phyloP scores from a whole-genome alignment of 53 echinoderm and acorn worm genomes.

The Paracentrotus lividus region DNA sequence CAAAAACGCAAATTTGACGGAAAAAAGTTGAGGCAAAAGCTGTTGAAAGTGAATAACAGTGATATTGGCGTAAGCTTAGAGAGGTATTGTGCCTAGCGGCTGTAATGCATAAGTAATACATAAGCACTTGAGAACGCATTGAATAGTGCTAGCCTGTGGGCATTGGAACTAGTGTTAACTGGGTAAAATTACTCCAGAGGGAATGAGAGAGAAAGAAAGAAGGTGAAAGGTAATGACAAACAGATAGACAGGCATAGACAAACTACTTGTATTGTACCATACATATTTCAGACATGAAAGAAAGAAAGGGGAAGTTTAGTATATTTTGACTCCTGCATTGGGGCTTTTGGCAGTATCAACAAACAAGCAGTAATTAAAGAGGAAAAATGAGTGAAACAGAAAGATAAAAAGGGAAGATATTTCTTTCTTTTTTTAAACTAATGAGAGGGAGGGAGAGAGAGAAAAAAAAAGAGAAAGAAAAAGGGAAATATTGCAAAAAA shows the following conservation, averaged over 20 bases:
- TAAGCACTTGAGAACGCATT: constrained; percentile 54
- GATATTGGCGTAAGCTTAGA: constrained; percentile 31
- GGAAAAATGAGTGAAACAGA: not conserved
- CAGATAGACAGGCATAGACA: no score
- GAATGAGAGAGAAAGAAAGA: not conserved
- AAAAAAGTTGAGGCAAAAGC: not conserved
- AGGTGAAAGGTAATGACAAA: not conserved
- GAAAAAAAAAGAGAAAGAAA: not conserved
- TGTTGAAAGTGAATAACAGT: not conserved
- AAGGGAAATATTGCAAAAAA: no score
- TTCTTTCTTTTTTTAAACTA: no score
- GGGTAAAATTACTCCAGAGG: constrained; percentile 27
- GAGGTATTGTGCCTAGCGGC: constrained; percentile 54
- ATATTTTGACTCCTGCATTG: no score
- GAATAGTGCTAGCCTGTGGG: constrained; percentile 42
- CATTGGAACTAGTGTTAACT: constrained; percentile 17
- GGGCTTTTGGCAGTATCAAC: no score
- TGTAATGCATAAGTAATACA: constrained; percentile 70
- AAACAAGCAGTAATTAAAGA: not conserved
- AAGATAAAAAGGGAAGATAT: not conserved
- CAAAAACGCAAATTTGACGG: not conserved
- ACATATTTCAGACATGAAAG: no score
- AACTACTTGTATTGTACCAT: no score
- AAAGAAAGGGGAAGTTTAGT: no score
- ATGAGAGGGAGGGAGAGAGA: not conserved